phyloP scores from a whole-genome alignment of 2,113 vertebrate genomes.

The Heterochromis multidens region DNA sequence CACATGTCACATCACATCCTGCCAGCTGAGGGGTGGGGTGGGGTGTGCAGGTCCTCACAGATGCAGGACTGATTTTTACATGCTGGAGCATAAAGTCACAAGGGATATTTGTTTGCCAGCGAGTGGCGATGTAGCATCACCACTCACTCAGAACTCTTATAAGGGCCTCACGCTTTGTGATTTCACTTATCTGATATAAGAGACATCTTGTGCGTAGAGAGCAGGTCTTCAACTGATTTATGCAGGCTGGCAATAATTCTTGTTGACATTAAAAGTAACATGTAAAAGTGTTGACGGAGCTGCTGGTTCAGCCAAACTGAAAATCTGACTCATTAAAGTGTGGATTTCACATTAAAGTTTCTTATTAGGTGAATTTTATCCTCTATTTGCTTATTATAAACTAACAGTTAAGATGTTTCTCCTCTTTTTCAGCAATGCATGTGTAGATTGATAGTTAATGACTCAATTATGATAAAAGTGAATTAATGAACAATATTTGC shows the following conservation, averaged over 20 bases:
- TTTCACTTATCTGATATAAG: neutral
- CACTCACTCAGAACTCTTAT: neutral
- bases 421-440: neutral
- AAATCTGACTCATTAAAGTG: neutral
- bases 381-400: neutral
- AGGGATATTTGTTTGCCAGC: neutral
- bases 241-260: neutral
- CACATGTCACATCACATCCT: constrained; percentile 40
- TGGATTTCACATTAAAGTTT: neutral
- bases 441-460: neutral
- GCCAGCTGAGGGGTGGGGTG: neutral
- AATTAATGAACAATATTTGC: neutral
- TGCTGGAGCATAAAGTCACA: neutral
- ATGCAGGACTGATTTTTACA: neutral
- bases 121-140: neutral
- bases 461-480: neutral
- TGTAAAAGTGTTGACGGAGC: neutral
- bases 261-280: neutral
- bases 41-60: neutral
- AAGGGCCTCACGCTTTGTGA: neutral
- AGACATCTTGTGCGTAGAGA: neutral
- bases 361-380: neutral
- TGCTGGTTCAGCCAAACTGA: neutral
- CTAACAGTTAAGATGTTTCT: neutral
- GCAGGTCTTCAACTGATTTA: neutral